Evolutionary conservation across 92 coral and sea anemone species (phyloP), one percentile per base, ranked within the genome.

Genomic region (Umimayanthus kanabou): DNA sequence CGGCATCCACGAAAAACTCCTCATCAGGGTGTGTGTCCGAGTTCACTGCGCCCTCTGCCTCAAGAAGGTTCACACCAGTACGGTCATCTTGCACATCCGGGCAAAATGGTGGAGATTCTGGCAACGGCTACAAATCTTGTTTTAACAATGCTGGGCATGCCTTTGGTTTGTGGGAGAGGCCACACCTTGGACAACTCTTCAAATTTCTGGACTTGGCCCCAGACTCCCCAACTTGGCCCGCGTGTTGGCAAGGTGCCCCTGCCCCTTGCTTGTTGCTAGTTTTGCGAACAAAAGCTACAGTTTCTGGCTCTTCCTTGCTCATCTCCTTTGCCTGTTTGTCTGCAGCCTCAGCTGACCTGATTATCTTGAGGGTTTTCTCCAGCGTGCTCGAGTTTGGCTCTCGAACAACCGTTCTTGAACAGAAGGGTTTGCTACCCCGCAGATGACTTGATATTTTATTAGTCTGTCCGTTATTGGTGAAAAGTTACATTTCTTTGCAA

Each of bases 401-500:
- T 28, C 84, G 76, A 45, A 86, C 74, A 86, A 64, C 23, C 84
- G 69, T 39, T 66, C 73, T 55, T 80, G 89, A 76, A 86, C 42
- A 11, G 28, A 15, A 20, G 72, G 57, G 28, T 70, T 76, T 7
- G 33, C 74, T 29, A 86, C 73, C 26, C 84, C 89, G 58, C 84
- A 77, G 20, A 87, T 80, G 71, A 87, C n/a, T 30, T 80, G 53
- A 25, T 77, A 40, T 39, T 80, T 42, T 11, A 77, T 40, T 30
- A 81, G 33, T 47, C 87, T 23, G 42, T 88, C 90, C 45, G 78
- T 45, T 37, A 81, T 77, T 5, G 73, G 84, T 1, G 73, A 40
- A 81, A 81, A 72, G 33, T 81, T 85, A 55, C 81, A 88, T 37
- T 66, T 40, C 66, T 81, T 88, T 14, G 87, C 79, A 9, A 80